Evolutionary conservation across 2,888 invertebrate species (phyloP).

Genomic region (Netelia inedita): DNA sequence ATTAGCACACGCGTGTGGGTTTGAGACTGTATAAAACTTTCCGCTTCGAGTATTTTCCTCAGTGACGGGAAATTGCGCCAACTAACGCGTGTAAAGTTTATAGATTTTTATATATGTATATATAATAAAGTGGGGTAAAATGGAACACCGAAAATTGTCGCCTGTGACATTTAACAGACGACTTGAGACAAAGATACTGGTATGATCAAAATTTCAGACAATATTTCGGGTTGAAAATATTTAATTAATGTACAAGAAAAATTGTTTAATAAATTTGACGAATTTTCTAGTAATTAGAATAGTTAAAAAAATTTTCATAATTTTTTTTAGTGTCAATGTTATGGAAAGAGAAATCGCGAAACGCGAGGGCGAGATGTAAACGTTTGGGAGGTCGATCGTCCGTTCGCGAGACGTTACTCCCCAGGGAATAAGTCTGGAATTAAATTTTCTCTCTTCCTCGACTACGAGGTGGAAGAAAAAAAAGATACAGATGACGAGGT

Average conservation of each 20-base stretch:
- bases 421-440: conserved; percentile 37
- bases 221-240: no score
- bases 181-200: neutral
- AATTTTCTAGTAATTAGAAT: no score
- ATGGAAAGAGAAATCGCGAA: neutral
- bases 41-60: conserved; percentile 22
- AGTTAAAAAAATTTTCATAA: no score
- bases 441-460: conserved; percentile 35
- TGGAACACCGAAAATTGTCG: neutral
- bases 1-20: conserved; percentile 1
- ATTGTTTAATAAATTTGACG: no score
- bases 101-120: neutral
- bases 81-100: neutral
- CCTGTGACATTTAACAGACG: neutral
- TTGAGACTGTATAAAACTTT: conserved; percentile 24
- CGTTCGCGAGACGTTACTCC: conserved; percentile 18
- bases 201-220: neutral
- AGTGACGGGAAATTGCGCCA: conserved; percentile 28
- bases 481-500: conserved; percentile 2
- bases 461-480: neutral
- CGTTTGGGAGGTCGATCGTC: conserved; percentile 42
- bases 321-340: no score
- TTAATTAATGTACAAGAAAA: no score
- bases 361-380: conserved; percentile 42
- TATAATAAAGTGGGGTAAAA: neutral